Evolutionary conservation across 1,140 invertebrate species (phyloP).

Genomic region (Babylonia areolata): DNA sequence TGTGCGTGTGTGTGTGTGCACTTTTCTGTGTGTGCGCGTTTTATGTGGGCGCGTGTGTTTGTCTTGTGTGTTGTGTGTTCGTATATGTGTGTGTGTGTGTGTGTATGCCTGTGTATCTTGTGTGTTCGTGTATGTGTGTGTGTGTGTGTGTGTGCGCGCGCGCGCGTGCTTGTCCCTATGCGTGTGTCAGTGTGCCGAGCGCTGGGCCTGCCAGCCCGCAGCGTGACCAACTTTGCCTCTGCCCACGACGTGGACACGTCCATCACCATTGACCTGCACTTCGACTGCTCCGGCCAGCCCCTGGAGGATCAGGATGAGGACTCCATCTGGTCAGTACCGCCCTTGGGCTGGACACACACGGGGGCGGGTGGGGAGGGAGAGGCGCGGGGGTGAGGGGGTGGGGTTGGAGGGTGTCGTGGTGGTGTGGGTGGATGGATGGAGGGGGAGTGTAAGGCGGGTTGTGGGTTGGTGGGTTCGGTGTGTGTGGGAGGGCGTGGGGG

Average conservation of each 20-base stretch:
- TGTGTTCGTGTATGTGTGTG: slow-evolving; percentile 3
- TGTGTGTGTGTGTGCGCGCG: background rate
- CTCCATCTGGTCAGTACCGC: slow-evolving; percentile 64
- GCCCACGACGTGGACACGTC: slow-evolving; percentile 94
- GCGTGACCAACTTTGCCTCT: slow-evolving; percentile 91
- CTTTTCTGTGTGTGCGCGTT: too few relatives aligned
- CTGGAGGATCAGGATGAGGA: slow-evolving; percentile 41
- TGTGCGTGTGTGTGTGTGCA: too few relatives aligned
- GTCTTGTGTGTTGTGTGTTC: background rate
- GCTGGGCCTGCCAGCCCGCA: slow-evolving; percentile 89
- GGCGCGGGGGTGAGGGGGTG: too few relatives aligned
- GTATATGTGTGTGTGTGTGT: slow-evolving; percentile 5
- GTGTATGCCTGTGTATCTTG: background rate
- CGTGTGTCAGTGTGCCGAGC: slow-evolving; percentile 91
- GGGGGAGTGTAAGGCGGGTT: too few relatives aligned
- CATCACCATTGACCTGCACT: slow-evolving; percentile 92
- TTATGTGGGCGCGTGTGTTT: too few relatives aligned
- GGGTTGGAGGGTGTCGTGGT: too few relatives aligned
- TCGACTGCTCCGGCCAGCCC: slow-evolving; percentile 81
- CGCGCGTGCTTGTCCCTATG: background rate
- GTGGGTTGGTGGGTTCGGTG: too few relatives aligned
- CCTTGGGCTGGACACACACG: too few relatives aligned
- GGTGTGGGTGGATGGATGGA: too few relatives aligned
- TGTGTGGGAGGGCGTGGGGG: too few relatives aligned
- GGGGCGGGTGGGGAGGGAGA: too few relatives aligned